Percentiles rank a stretch among this genome's conserved stretches.
These are phyloP conservation scores for Apoderus coryli DNA, from an alignment of 2,888 invertebrate genomes.

Conservation along the genomic window DNA sequence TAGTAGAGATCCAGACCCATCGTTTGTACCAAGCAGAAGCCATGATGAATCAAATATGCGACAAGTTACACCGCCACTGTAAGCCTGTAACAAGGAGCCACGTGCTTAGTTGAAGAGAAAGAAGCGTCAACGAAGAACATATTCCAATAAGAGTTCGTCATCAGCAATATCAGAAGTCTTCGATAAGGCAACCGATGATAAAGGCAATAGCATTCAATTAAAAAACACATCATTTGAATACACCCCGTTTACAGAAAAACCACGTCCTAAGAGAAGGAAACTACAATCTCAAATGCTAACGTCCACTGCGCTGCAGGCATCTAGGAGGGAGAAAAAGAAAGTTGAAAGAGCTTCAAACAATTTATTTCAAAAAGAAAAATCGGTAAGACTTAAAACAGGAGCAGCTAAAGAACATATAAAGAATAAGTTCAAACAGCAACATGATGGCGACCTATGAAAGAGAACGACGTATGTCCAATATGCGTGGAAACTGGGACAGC, in stretches of 20 bases:
- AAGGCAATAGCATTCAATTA: constrained; percentile 5
- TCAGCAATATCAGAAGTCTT: constrained; percentile 7
- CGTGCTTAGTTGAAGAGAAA: constrained; percentile 7
- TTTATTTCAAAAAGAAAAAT: too few species aligned
- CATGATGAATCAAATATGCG: constrained; percentile 6
- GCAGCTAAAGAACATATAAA: constrained; percentile 7
- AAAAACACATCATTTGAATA: constrained; percentile 6
- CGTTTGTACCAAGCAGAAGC: too few species aligned
- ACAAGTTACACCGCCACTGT: constrained; percentile 9
- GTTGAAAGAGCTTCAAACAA: too few species aligned
- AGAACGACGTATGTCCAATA: too few species aligned
- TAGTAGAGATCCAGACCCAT: too few species aligned
- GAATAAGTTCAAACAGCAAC: too few species aligned
- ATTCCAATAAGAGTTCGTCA: constrained; percentile 8
- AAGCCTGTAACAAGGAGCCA: constrained; percentile 7
- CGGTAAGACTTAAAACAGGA: constrained; percentile 5
- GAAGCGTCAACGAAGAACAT: too few species aligned
- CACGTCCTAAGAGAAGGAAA: constrained; percentile 6
- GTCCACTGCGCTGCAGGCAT: constrained; percentile 8
- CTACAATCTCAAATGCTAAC: too few species aligned
- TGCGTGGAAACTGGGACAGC: too few species aligned
- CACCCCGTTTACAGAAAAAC: constrained; percentile 6
- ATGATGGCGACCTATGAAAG: too few species aligned
- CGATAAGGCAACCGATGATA: constrained; percentile 8
- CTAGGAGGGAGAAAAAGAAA: constrained; percentile 7